Percentiles rank a stretch among this genome's conserved stretches.
phyloP scores from a whole-genome alignment of 2,888 invertebrate species.

The Caenorhabditis becei region DNA sequence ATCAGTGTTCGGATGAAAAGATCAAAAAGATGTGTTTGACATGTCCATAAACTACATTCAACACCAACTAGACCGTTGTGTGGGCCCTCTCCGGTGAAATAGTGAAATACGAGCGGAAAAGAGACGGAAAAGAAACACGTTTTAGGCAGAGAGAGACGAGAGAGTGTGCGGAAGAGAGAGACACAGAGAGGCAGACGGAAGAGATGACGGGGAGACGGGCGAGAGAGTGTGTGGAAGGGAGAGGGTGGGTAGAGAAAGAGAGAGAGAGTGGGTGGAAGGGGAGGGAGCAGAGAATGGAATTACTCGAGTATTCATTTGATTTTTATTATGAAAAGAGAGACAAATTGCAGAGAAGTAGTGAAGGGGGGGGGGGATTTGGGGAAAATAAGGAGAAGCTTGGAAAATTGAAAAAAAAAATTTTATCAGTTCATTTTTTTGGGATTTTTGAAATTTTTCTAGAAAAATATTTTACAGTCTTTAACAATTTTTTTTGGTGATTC shows the following conservation, averaged over 20 bases:
- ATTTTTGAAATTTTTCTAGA: too few species aligned
- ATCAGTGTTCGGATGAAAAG: too few species aligned
- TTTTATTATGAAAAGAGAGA: neutral
- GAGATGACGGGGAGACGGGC: neutral
- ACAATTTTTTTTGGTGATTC: neutral
- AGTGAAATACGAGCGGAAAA: neutral
- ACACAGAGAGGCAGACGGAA: too few species aligned
- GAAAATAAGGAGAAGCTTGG: too few species aligned
- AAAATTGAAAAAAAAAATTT: too few species aligned
- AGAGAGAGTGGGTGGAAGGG: neutral
- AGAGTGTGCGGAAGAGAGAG: neutral
- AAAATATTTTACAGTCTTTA: neutral
- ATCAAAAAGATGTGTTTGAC: too few species aligned
- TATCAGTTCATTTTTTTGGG: too few species aligned
- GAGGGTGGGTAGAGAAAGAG: neutral
- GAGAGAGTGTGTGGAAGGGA: neutral
- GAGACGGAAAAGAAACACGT: neutral
- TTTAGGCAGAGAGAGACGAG: neutral
- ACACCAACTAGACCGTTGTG: too few species aligned
- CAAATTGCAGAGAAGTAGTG: neutral
- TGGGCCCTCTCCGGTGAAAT: neutral
- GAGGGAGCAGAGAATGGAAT: too few species aligned
- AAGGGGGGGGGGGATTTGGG: neutral
- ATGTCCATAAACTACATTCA: too few species aligned
- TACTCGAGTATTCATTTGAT: slow-evolving; percentile 7